Evolutionary conservation across 2,888 invertebrate species (phyloP).

Genomic region (Subacronicta megacephala): DNA sequence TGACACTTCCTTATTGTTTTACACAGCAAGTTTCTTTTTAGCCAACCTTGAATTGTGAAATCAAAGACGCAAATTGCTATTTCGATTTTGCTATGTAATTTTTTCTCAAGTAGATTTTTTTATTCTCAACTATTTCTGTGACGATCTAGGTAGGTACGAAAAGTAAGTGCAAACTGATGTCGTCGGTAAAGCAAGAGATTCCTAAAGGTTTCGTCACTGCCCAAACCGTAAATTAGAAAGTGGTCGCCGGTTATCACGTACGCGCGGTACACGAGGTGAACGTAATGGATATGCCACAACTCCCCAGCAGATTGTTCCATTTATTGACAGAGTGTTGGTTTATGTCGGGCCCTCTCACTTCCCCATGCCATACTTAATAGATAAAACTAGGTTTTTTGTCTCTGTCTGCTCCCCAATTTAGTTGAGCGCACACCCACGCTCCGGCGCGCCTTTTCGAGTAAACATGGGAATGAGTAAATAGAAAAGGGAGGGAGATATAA

Average conservation of each 20-base stretch:
- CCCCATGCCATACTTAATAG: constrained; percentile 64
- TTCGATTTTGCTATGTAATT: constrained; percentile 32
- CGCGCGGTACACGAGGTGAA: constrained; percentile 52
- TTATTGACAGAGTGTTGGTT: constrained; percentile 80
- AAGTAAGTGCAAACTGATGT: constrained; percentile 7
- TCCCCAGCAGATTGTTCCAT: constrained; percentile 74
- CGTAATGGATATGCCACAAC: constrained; percentile 79
- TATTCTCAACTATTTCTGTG: constrained; percentile 8
- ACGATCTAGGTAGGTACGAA: constrained; percentile 4
- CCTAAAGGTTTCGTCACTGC: constrained; percentile 54
- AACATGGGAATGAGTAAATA: constrained; percentile 87
- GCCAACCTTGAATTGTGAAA: constrained; percentile 47
- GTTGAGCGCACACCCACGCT: constrained; percentile 84
- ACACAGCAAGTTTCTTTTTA: constrained; percentile 30
- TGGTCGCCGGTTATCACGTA: constrained; percentile 75
- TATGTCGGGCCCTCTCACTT: constrained; percentile 73
- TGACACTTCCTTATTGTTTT: constrained; percentile 51
- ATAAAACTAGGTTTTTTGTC: constrained; percentile 76
- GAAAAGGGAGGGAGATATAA: constrained; percentile 86
- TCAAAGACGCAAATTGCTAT: constrained; percentile 43
- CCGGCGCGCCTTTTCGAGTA: constrained; percentile 85
- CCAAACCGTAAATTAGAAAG: constrained; percentile 76
- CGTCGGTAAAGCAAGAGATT: constrained; percentile 30
- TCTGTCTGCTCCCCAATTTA: constrained; percentile 85
- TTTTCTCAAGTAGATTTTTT: constrained; percentile 9